Conservation (phyloP, 1,140 invertebrate genomes). For the Monochamus saltuarius region DNA sequence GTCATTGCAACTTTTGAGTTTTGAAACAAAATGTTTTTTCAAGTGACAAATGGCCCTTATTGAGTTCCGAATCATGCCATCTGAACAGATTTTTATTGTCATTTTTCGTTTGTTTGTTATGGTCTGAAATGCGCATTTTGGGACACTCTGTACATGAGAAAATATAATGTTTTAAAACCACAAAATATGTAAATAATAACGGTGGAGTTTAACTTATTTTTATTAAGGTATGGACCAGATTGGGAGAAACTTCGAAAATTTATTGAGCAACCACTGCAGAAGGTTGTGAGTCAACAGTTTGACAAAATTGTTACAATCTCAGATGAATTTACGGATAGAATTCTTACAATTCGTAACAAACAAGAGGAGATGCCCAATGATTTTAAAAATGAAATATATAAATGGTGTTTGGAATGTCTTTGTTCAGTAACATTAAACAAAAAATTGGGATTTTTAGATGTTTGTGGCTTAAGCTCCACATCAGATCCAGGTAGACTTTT, state of each 20-base stretch:
- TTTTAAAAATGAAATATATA: conserved; percentile 62
- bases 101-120: no score
- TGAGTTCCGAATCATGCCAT: no score
- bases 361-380: conserved; percentile 62
- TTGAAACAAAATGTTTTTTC: no score
- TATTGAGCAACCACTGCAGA: conserved; percentile 54
- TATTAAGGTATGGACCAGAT: conserved; percentile 55
- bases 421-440: conserved; percentile 49
- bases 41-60: no score
- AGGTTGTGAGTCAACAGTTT: conserved; percentile 49
- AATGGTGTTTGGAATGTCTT: conserved; percentile 69
- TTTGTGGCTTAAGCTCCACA: conserved; percentile 54
- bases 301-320: conserved; percentile 51
- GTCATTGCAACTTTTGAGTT: no score
- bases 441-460: conserved; percentile 48
- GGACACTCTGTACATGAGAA: no score
- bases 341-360: conserved; percentile 56
- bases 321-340: conserved; percentile 53
- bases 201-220: background rate
- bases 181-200: no score
- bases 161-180: no score
- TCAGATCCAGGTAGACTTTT: conserved; percentile 61
- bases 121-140: no score
- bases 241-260: conserved; percentile 58
- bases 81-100: no score